Evolutionary conservation across 2,888 invertebrate genomes (phyloP), one percentile per base, ranked within the genome.

Genomic region (Bugula neritina): DNA sequence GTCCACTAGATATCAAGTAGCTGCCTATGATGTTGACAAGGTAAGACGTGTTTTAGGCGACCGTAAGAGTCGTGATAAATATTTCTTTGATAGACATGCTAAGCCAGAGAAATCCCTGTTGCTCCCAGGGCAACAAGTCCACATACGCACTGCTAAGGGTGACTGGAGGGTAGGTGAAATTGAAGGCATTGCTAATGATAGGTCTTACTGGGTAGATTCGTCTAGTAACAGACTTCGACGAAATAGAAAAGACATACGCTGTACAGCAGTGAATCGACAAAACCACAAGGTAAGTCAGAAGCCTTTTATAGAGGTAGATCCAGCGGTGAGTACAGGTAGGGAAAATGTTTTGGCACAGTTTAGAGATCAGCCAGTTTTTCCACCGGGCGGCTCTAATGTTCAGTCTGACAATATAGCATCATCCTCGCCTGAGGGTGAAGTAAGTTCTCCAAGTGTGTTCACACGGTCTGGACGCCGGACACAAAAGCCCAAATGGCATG

Each of bases 211-310:
- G 5, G 43, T 43, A 17, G 43, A 43, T 10, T 10, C 43, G 5
- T 17, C n/a, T 57, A n/a, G 57, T 5, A 5, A 5, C 23, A 57
- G 5, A 10, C 27, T 57, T 5, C 5, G 23, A 27, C 5, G 57
- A 57, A 57, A 57, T 27, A 57, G 57, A n/a, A 57, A 25, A n/a
- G 57, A 57, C 23, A n/a, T 57, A n/a, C n/a, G n/a, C n/a, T 52
- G 21, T 21, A 52, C 52, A 52, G 52, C 52, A 21, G 52, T 52
- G 21, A 21, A 52, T 52, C 10, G 52, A 21, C 10, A 10, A 52
- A 52, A 10, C 21, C 52, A 10, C 21, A 52, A 21, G 52, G 52
- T 52, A 52, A 52, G 52, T 52, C 10, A 52, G 52, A 21, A 10
- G 10, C 52, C 52, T 21, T 52, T 13, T 52, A 21, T 21, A 13